Percentiles rank a stretch among this genome's conserved stretches.
Conservation (phyloP, 2,797 vertebrate genomes). For the Leuciscus waleckii region DNA sequence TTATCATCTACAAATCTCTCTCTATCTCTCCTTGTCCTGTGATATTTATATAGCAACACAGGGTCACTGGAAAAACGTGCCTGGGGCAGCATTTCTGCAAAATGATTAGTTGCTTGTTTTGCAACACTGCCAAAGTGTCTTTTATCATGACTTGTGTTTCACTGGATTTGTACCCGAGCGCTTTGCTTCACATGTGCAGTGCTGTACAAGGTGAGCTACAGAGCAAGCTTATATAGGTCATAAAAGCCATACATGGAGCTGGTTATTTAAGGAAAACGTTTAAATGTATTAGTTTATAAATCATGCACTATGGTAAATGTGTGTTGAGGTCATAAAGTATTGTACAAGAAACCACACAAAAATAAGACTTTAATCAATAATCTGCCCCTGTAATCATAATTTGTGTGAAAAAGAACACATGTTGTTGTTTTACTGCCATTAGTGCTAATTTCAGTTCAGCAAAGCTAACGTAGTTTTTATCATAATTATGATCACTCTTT, state of each 20-base stretch:
- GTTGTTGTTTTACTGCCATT: neutral
- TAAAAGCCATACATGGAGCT: neutral
- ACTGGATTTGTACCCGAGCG: neutral
- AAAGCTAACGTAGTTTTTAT: conserved; percentile 17
- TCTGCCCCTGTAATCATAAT: too few relatives aligned
- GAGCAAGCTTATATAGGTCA: neutral
- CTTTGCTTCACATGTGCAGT: neutral
- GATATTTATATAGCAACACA: neutral
- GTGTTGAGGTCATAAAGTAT: neutral
- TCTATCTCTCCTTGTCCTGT: neutral
- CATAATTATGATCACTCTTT: neutral
- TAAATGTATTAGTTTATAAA: neutral
- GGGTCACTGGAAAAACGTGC: neutral
- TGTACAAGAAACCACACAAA: neutral
- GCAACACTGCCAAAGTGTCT: neutral
- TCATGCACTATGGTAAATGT: neutral
- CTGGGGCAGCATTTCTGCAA: neutral
- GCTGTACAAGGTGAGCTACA: too few relatives aligned
- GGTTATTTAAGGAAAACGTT: neutral
- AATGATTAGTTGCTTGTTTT: neutral
- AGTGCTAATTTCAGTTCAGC: neutral
- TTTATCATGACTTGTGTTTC: neutral
- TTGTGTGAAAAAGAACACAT: neutral
- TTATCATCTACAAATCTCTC: neutral
- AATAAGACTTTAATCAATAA: neutral